Conservation (phyloP, 2,888 invertebrate species). For the Xylocampa areola region DNA sequence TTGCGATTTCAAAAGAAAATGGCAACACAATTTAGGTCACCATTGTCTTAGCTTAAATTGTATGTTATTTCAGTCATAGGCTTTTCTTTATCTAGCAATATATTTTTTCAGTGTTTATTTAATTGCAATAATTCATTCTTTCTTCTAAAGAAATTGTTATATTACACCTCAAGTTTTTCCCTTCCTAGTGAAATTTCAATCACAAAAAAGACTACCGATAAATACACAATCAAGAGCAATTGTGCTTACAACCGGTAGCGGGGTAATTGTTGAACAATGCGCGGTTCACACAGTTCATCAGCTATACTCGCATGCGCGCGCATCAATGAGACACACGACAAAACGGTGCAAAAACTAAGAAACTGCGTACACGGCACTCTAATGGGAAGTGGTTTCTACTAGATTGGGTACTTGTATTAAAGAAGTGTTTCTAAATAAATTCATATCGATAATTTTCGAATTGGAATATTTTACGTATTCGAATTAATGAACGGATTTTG, state of each 20-base stretch:
- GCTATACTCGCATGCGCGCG: neutral
- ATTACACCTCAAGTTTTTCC: neutral
- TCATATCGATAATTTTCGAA: too few relatives aligned
- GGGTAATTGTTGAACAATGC: constrained; percentile 47
- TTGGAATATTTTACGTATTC: too few relatives aligned
- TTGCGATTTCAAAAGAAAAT: neutral
- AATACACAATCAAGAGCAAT: constrained; percentile 39
- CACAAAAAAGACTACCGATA: constrained; percentile 33
- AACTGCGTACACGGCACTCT: constrained; percentile 11
- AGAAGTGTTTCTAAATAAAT: neutral
- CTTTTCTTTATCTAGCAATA: neutral
- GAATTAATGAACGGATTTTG: too few relatives aligned
- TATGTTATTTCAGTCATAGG: neutral
- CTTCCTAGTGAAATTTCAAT: constrained; percentile 34
- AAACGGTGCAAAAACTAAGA: constrained; percentile 48
- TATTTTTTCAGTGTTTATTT: too few relatives aligned
- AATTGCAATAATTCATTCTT: too few relatives aligned
- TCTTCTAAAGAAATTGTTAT: too few relatives aligned
- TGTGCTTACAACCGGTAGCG: constrained; percentile 41
- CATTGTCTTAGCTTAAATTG: too few relatives aligned
- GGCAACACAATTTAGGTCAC: too few relatives aligned
- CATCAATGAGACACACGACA: constrained; percentile 28
- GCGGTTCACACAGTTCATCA: constrained; percentile 45
- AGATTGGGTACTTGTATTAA: neutral
- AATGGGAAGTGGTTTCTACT: constrained; percentile 17